phyloP scores from a whole-genome alignment of 2,113 vertebrate genomes.

The human region GRCh38 chr12:122192501-122193000 shows the following conservation, averaged over 20 bases:
- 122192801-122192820: rapidly evolving
- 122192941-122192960: neutral
- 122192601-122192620: too few species aligned
- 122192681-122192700: rapidly evolving
- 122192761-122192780: rapidly evolving
- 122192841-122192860: neutral
- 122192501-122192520: rapidly evolving
- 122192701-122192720: rapidly evolving
- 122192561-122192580: too few species aligned
- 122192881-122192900: neutral
- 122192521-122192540: neutral
- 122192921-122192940: rapidly evolving
- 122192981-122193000: neutral
- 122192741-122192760: neutral
- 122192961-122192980: constrained; percentile 17
- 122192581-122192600: too few species aligned
- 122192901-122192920: rapidly evolving
- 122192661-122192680: neutral
- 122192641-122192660: too few species aligned
- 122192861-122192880: neutral
- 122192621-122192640: neutral
- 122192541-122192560: neutral
- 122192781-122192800: neutral
- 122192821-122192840: neutral
- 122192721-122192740: neutral